These are phyloP conservation scores for Aricia agestis DNA, from an alignment of 1,140 invertebrate genomes.

Conservation along the genomic window DNA sequence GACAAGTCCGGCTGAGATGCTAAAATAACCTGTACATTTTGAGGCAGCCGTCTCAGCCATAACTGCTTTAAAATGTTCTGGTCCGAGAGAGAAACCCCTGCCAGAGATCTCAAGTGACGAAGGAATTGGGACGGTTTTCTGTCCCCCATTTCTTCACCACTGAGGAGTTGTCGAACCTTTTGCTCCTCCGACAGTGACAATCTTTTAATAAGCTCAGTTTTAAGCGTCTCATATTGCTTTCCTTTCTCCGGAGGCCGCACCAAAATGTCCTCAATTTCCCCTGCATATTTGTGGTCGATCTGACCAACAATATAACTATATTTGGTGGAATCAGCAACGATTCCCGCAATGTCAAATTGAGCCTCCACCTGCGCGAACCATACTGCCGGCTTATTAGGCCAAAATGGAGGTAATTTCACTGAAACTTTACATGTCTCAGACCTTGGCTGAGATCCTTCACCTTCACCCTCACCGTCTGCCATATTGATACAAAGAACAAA, in stretches of 20 bases:
- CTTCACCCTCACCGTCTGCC: too few species aligned
- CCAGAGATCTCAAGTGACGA: neutral
- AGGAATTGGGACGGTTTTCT: slow-evolving; percentile 13
- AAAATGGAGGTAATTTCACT: too few species aligned
- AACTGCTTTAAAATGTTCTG: neutral
- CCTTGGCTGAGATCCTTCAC: too few species aligned
- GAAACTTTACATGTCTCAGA: too few species aligned
- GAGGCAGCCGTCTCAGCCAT: neutral
- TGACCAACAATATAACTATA: neutral
- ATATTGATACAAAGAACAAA: too few species aligned
- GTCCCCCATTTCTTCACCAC: neutral
- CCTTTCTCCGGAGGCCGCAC: neutral
- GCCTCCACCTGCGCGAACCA: slow-evolving; percentile 13
- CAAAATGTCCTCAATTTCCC: slow-evolving; percentile 2
- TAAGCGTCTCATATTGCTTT: neutral
- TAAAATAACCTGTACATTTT: neutral
- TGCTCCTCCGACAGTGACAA: neutral
- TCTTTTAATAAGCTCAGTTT: slow-evolving; percentile 5
- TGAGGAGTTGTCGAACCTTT: slow-evolving; percentile 6
- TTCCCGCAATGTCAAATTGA: neutral
- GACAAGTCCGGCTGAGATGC: neutral
- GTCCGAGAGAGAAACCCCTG: neutral
- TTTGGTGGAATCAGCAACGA: neutral
- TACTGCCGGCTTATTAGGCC: too few species aligned
- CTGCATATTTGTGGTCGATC: neutral